Conservation (phyloP, 2,888 invertebrate species). For the Hyalella azteca region DNA sequence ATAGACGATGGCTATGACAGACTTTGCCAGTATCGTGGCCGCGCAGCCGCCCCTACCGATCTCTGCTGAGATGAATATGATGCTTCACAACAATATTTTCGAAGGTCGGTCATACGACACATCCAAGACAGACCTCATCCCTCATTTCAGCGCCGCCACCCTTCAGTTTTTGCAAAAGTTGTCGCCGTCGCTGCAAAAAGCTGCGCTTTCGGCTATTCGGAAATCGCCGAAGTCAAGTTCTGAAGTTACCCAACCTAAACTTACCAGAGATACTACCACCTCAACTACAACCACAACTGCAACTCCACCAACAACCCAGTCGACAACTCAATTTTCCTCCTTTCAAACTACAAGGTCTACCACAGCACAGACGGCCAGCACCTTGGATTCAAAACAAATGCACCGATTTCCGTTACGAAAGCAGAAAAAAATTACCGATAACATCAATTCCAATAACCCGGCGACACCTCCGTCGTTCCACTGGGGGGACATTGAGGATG, state of each 20-base stretch:
- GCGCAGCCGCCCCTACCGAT: slow-evolving; percentile 22
- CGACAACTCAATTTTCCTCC: too few relatives aligned
- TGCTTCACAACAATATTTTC: not conserved
- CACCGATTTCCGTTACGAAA: not conserved
- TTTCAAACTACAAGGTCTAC: too few relatives aligned
- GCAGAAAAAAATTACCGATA: not conserved
- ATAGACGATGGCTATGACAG: not conserved
- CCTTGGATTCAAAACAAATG: not conserved
- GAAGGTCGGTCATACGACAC: not conserved
- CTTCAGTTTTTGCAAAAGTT: slow-evolving; percentile 25
- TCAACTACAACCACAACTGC: not conserved
- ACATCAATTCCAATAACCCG: not conserved
- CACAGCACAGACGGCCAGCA: not conserved
- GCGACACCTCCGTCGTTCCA: not conserved
- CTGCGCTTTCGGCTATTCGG: not conserved
- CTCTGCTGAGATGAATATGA: not conserved
- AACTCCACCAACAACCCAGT: not conserved
- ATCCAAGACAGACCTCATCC: not conserved
- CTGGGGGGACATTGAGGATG: not conserved
- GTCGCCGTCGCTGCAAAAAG: slow-evolving; percentile 27
- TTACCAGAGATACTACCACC: not conserved
- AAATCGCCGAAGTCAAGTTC: not conserved
- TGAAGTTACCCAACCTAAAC: not conserved
- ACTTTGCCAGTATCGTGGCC: not conserved
- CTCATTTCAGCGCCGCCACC: slow-evolving; percentile 17